phyloP scores from a whole-genome alignment of 2,888 invertebrate genomes.

The Agonum fuliginosum region DNA sequence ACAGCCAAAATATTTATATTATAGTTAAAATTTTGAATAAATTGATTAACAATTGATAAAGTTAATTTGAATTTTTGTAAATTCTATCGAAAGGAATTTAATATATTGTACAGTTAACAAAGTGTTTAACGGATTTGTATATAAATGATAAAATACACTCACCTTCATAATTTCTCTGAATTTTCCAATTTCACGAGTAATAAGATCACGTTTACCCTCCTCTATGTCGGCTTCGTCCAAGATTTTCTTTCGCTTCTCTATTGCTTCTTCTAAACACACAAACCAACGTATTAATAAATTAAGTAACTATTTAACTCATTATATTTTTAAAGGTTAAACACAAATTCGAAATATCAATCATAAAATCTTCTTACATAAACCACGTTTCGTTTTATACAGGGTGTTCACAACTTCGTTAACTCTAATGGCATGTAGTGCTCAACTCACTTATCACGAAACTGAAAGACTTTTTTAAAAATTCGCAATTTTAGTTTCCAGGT shows the following conservation, averaged over 20 bases:
- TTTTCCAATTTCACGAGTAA: constrained; percentile 97
- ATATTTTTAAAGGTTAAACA: no score
- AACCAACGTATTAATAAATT: constrained; percentile 13
- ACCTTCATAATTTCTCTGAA: constrained; percentile 98
- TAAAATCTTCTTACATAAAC: no score
- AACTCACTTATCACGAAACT: no score
- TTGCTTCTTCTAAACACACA: constrained; percentile 78
- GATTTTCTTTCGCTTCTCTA: constrained; percentile 79
- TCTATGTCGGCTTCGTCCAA: constrained; percentile 93
- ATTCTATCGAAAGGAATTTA: constrained; percentile 6
- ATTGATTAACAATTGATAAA: neutral
- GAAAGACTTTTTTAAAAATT: no score
- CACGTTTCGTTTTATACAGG: no score
- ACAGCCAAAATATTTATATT: constrained; percentile 12
- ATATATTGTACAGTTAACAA: constrained; percentile 40
- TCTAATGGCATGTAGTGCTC: no score
- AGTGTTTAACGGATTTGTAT: constrained; percentile 30
- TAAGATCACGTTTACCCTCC: constrained; percentile 96
- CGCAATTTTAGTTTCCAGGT: no score
- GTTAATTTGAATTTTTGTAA: neutral
- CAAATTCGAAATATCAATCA: no score
- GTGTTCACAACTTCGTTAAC: no score
- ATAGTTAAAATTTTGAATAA: constrained; percentile 26
- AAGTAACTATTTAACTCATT: no score
- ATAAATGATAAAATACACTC: constrained; percentile 69